Conservation (phyloP, 2,797 vertebrate species). For the Channallabes apus region DNA sequence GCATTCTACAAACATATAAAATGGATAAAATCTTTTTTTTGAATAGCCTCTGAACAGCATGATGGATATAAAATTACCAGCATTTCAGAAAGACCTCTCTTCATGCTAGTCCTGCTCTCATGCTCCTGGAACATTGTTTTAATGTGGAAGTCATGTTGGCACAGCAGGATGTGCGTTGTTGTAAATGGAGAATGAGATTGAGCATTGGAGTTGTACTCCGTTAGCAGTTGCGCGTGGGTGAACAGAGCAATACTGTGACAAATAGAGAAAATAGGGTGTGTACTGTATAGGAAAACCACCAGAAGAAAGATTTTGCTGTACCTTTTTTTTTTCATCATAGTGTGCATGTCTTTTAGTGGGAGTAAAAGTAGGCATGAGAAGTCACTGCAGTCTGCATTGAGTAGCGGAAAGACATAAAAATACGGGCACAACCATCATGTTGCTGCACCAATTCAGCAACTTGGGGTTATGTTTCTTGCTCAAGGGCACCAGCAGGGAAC, state of each 20-base stretch:
- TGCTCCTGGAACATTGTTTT: slow-evolving; percentile 23
- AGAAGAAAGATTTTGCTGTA: neutral
- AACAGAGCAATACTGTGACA: slow-evolving; percentile 32
- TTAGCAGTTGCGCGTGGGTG: slow-evolving; percentile 27
- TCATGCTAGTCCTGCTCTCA: slow-evolving; percentile 1
- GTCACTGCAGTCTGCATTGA: neutral
- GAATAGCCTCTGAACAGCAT: slow-evolving; percentile 14
- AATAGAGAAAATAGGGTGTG: slow-evolving; percentile 32
- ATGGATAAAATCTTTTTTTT: slow-evolving; percentile 13
- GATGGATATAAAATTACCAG: slow-evolving; percentile 14
- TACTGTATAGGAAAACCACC: neutral
- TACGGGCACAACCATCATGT: slow-evolving; percentile 11
- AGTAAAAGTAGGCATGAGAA: slow-evolving; percentile 16
- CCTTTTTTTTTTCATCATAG: neutral
- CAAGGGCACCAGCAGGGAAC: slow-evolving; percentile 36
- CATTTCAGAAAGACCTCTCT: slow-evolving; percentile 10
- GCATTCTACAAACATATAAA: neutral
- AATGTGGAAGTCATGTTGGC: slow-evolving; percentile 23
- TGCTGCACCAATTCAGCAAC: slow-evolving; percentile 7
- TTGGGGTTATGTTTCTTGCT: slow-evolving; percentile 34
- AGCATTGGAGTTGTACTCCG: slow-evolving; percentile 15
- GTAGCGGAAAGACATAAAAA: slow-evolving; percentile 22
- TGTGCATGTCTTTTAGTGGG: slow-evolving; percentile 20
- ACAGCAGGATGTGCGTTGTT: slow-evolving; percentile 18
- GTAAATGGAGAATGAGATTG: slow-evolving; percentile 39